Base-by-base conservation (phyloP, 2,113 vertebrate species). In the Origma solitaria region DNA sequence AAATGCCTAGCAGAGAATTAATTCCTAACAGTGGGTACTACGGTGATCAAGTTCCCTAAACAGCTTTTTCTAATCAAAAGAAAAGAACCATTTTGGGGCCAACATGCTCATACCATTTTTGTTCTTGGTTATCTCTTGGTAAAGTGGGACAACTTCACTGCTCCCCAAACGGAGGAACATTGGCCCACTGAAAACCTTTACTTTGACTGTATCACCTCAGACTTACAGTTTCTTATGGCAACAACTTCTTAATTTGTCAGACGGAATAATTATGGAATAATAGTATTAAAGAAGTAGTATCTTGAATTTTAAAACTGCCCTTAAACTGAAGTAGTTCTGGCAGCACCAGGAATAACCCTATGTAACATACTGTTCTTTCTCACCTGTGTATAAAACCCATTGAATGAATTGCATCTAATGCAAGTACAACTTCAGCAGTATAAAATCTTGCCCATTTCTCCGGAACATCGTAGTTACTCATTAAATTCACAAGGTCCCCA, bases 361-460 rank as follows among this genome's bases (percentile, higher is more conserved):
- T 6, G 6, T 22, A 92, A 70, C 49, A 86, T 35, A 30, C 70
- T 49, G 82, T 79, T 90, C 40, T 90, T 94, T 56, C 83, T 96
- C 92, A 99, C 99, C 99, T 99, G 98, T 99, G 99, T 97, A 99
- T 99, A 97, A 99, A 99, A 92, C 99, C 99, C 99, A 99, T 99
- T 85, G 99, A 98, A 94, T 99, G 99, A 97, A 99, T 99, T 66
- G 99, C 99, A 96, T 99, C 99, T 96, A 99, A 98, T 9, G 99
- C 99, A 96, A 99, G 98, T 86, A 99, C 99, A 95, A 99, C 99
- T 98, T 99, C 99, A 64, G 99, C 99, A 33, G 99, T 99, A 95
- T 99, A 99, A 98, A 99, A 99, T 65, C 99, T 98, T 47, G 99
- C 99, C 99, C 99, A 99, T 96, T 99, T 99, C 97, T 99, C 99